A percentile compares a stretch with the other conserved stretches of the same genome.
Conservation (phyloP, 2,113 vertebrate species). For the Sula dactylatra region DNA sequence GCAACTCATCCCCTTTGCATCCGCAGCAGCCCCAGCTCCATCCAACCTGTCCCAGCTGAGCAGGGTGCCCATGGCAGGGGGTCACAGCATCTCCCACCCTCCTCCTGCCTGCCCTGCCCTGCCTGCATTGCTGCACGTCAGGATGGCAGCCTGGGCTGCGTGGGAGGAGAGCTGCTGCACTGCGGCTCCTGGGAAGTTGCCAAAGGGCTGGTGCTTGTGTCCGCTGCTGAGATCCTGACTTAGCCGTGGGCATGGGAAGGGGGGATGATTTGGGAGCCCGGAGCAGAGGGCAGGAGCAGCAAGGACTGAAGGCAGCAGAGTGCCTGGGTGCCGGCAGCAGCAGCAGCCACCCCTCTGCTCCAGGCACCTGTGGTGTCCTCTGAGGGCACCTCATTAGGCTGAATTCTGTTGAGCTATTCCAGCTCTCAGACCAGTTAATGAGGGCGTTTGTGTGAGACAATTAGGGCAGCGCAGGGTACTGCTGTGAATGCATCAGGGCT, state of each 20-base stretch:
- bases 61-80: background rate
- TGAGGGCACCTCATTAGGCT: background rate
- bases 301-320: background rate
- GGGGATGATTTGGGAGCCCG: accelerated
- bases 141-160: background rate
- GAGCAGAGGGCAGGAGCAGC: background rate
- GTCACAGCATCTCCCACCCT: background rate
- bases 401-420: background rate
- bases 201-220: background rate
- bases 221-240: background rate
- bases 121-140: accelerated
- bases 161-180: conserved; percentile 35
- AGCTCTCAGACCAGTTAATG: background rate
- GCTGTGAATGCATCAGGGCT: background rate
- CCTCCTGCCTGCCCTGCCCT: background rate
- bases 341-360: background rate
- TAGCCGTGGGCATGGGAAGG: accelerated
- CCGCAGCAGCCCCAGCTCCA: accelerated
- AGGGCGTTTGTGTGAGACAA: background rate
- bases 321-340: background rate
- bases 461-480: background rate
- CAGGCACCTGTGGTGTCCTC: background rate
- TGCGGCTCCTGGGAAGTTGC: conserved; percentile 17
- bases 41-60: background rate
- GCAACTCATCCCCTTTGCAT: accelerated